Conservation (phyloP, 2,113 vertebrate species). For the Picathartes gymnocephalus region DNA sequence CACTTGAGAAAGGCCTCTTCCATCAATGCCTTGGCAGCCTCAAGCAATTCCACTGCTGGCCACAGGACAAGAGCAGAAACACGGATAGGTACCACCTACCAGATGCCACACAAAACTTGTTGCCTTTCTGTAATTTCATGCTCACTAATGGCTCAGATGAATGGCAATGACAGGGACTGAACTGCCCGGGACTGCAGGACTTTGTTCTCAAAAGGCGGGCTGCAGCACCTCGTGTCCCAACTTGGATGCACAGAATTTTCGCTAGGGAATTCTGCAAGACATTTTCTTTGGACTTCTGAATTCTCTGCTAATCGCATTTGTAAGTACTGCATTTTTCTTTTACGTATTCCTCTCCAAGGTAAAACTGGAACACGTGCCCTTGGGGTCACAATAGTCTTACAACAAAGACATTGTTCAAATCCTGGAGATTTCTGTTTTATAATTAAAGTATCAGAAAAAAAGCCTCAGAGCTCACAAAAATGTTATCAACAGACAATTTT, state of each 20-base stretch:
- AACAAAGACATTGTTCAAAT: background rate
- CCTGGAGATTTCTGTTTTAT: background rate
- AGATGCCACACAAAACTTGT: background rate
- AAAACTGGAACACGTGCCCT: background rate
- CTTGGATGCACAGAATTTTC: background rate
- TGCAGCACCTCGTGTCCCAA: background rate
- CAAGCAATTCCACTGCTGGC: background rate
- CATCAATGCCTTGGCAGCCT: background rate
- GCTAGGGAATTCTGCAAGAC: background rate
- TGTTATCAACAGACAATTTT: background rate
- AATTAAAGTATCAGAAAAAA: background rate
- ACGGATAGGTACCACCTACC: background rate
- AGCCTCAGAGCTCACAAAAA: background rate
- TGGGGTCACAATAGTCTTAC: background rate
- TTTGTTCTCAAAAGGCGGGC: background rate
- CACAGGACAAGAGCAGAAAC: background rate
- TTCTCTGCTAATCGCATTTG: background rate
- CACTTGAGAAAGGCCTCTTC: background rate
- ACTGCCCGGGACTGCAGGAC: background rate
- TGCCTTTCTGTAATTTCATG: background rate
- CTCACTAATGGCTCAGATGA: background rate
- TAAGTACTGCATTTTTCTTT: background rate
- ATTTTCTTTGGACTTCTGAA: background rate
- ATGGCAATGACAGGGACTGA: background rate
- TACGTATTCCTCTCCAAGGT: background rate